Evolutionary conservation across 2,797 vertebrate species (phyloP).

Genomic region (Poeciliopsis presidionis): DNA sequence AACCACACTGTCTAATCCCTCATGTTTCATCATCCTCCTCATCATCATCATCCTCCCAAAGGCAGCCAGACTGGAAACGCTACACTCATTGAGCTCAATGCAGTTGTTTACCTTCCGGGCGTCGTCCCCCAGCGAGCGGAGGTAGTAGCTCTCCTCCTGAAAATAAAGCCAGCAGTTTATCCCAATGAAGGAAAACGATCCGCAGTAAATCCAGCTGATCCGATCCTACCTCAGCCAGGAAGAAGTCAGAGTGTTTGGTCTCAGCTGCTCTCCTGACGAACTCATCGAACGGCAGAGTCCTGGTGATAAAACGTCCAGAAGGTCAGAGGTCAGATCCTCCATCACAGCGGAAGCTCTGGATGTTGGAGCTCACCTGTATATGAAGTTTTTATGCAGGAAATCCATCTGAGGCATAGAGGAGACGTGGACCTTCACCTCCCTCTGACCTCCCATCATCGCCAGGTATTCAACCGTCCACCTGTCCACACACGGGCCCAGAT

Average conservation of each 20-base stretch:
- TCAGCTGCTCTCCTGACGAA: slow-evolving; percentile 91
- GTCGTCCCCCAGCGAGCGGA: slow-evolving; percentile 92
- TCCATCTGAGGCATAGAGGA: slow-evolving; percentile 89
- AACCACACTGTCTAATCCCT: too few relatives aligned
- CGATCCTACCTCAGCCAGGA: slow-evolving; percentile 87
- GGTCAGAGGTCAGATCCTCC: not conserved
- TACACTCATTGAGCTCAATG: not conserved
- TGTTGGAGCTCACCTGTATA: slow-evolving; percentile 85
- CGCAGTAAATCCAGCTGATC: not conserved
- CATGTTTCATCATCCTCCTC: too few relatives aligned
- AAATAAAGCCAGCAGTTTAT: not conserved
- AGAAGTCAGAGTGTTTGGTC: slow-evolving; percentile 87
- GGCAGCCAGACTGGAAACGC: not conserved
- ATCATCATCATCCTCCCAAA: not conserved
- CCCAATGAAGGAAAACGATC: not conserved
- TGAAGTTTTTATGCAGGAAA: slow-evolving; percentile 95
- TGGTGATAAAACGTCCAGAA: slow-evolving; percentile 61
- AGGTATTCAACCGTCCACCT: slow-evolving; percentile 90
- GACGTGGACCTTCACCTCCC: slow-evolving; percentile 92
- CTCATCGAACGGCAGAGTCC: slow-evolving; percentile 89
- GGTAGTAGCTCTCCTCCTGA: slow-evolving; percentile 95
- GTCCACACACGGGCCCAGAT: slow-evolving; percentile 85
- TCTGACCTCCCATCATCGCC: slow-evolving; percentile 76
- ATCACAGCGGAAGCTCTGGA: not conserved
- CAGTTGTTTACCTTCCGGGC: slow-evolving; percentile 85